These are phyloP conservation scores for Cerastis rubricosa DNA, from an alignment of 2,888 invertebrate species.

Conservation along the genomic window DNA sequence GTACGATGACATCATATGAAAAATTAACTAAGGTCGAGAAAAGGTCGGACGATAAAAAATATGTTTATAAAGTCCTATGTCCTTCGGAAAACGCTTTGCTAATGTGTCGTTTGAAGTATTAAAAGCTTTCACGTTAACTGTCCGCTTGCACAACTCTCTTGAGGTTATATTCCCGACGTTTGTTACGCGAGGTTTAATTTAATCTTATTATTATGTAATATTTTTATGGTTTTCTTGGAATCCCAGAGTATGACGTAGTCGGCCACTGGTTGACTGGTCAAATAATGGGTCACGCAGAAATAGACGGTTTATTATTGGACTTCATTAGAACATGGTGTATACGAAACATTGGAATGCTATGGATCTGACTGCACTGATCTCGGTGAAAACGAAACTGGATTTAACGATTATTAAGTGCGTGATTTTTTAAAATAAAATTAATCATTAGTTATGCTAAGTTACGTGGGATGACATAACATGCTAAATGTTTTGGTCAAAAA, in stretches of 20 bases:
- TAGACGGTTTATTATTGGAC: constrained; percentile 82
- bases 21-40: constrained; percentile 67
- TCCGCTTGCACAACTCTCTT: constrained; percentile 76
- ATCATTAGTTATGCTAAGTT: constrained; percentile 27
- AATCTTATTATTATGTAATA: constrained; percentile 82
- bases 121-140: constrained; percentile 80
- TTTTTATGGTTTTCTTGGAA: constrained; percentile 82
- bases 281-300: constrained; percentile 86
- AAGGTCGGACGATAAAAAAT: constrained; percentile 66
- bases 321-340: constrained; percentile 83
- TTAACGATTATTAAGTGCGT: not conserved
- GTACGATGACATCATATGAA: constrained; percentile 43
- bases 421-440: constrained; percentile 37
- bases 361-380: constrained; percentile 63
- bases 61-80: constrained; percentile 68
- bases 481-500: constrained; percentile 45
- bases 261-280: constrained; percentile 78
- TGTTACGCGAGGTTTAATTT: constrained; percentile 70
- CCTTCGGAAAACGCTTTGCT: constrained; percentile 72
- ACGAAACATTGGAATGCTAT: constrained; percentile 71
- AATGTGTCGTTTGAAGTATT: constrained; percentile 78
- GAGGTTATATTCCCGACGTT: constrained; percentile 70
- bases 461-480: constrained; percentile 54
- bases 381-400: constrained; percentile 4
- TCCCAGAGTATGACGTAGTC: constrained; percentile 75